phyloP scores from a whole-genome alignment of 1,140 invertebrate species.

The Thereuonema tuberculata region DNA sequence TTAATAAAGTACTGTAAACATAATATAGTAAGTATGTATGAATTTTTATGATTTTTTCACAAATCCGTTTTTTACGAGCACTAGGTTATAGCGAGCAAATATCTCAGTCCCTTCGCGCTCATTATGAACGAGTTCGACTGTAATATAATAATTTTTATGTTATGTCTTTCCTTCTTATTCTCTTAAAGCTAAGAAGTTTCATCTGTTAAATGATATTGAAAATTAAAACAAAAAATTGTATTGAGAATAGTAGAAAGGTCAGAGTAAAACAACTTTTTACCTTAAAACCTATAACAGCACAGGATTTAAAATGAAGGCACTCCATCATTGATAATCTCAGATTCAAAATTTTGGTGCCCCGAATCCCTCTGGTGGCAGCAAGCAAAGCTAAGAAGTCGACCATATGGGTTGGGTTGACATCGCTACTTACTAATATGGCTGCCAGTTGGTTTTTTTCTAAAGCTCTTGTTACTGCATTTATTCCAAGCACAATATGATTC shows the following conservation, averaged over 20 bases:
- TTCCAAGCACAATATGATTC: constrained; percentile 17
- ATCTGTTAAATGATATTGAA: no score
- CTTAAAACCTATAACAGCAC: neutral
- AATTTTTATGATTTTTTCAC: no score
- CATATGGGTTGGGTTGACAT: constrained; percentile 11
- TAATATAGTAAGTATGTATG: no score
- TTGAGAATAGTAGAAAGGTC: neutral
- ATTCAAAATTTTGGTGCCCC: constrained; percentile 14
- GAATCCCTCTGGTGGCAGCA: constrained; percentile 13
- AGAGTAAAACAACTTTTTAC: no score
- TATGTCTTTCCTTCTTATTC: no score
- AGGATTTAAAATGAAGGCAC: neutral
- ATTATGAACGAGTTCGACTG: no score
- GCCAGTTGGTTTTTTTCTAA: constrained; percentile 19
- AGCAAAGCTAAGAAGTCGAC: constrained; percentile 17
- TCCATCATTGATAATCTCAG: constrained; percentile 5
- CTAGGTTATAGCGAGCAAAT: no score
- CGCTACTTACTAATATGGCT: constrained; percentile 17
- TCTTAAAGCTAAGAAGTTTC: no score
- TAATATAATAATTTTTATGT: no score
- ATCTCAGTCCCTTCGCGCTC: no score
- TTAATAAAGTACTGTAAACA: no score
- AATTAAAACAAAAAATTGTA: neutral
- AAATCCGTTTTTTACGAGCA: no score
- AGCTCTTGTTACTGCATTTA: constrained; percentile 19